Evolutionary conservation across 2,888 invertebrate species (phyloP).

Genomic region (Strigamia transsilvanica): DNA sequence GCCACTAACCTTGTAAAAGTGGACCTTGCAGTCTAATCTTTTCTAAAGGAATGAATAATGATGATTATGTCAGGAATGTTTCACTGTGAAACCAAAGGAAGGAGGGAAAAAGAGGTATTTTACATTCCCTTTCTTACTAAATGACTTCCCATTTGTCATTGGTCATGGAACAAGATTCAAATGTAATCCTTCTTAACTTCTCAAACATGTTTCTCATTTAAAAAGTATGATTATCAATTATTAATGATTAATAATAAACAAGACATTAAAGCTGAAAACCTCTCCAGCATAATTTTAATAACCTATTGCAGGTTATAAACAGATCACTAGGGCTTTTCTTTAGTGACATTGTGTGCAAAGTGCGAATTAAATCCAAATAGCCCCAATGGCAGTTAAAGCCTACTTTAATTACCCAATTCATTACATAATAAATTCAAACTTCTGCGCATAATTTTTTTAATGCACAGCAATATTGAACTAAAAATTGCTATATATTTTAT

Average conservation of each 20-base stretch:
- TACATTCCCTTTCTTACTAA: neutral
- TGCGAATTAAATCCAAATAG: conserved; percentile 41
- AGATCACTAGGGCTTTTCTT: conserved; percentile 6
- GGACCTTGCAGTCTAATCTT: conserved; percentile 17
- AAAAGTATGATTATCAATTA: neutral
- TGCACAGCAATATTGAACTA: neutral
- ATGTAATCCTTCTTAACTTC: conserved; percentile 5
- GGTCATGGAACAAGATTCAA: conserved; percentile 10
- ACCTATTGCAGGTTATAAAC: neutral
- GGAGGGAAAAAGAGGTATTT: conserved; percentile 9
- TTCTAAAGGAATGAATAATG: conserved; percentile 27
- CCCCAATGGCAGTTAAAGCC: conserved; percentile 32
- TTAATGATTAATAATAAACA: conserved; percentile 45
- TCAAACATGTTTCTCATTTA: neutral
- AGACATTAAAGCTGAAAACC: conserved; percentile 38
- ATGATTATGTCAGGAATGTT: conserved; percentile 35
- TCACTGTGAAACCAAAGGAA: neutral
- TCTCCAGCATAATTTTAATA: conserved; percentile 27
- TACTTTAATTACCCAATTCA: conserved; percentile 40
- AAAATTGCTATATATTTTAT: neutral
- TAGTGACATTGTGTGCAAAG: conserved; percentile 34
- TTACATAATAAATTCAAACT: conserved; percentile 1
- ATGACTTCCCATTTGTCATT: conserved; percentile 43
- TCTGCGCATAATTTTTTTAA: neutral
- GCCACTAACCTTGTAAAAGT: neutral